Conservation (phyloP, 2,113 vertebrate genomes). For the Eublepharis macularius region DNA sequence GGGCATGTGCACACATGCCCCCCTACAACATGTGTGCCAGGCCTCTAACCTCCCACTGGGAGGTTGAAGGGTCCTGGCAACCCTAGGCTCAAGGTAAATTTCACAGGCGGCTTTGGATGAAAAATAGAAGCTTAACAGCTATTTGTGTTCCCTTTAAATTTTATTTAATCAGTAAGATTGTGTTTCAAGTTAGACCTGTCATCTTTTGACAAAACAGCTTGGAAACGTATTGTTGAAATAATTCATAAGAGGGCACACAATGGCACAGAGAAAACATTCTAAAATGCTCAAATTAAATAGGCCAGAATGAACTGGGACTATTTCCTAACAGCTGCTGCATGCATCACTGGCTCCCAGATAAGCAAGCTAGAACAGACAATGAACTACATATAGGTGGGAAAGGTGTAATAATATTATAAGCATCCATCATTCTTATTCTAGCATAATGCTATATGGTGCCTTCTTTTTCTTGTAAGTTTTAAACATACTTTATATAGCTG, state of each 20-base stretch:
- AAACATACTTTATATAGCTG: not conserved
- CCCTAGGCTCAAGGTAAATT: too few species aligned
- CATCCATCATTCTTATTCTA: not conserved
- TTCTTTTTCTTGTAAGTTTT: not conserved
- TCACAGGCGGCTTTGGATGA: not conserved
- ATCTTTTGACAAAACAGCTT: not conserved
- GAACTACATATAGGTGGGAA: not conserved
- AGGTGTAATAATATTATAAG: not conserved
- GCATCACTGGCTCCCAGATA: not conserved
- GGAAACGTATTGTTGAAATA: not conserved
- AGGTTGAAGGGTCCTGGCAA: too few species aligned
- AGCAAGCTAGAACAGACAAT: not conserved
- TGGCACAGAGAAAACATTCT: not conserved
- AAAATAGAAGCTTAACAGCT: not conserved
- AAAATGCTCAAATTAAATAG: not conserved
- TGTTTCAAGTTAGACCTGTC: not conserved
- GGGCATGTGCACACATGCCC: too few species aligned
- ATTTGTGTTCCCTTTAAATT: not conserved
- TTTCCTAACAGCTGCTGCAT: constrained; percentile 2
- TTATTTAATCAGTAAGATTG: not conserved
- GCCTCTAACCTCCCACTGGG: too few species aligned
- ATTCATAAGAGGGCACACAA: not conserved
- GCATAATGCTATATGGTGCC: not conserved
- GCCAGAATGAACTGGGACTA: not conserved
- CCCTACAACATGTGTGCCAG: too few species aligned